phyloP scores from a whole-genome alignment of 2,888 invertebrate species.

The Fissipunctia ypsillon region DNA sequence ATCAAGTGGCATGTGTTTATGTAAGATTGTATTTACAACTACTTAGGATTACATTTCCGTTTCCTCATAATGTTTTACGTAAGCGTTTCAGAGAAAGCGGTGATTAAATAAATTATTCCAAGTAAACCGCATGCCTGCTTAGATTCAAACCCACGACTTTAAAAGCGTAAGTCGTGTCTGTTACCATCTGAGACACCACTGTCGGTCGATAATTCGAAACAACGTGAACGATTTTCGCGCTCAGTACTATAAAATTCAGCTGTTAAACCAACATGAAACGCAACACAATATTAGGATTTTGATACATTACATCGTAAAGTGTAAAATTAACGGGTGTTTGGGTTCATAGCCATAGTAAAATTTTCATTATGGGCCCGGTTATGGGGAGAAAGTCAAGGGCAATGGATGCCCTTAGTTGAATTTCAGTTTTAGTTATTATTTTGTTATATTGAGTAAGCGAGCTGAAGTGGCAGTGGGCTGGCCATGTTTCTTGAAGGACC shows the following conservation, averaged over 20 bases:
- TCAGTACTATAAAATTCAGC: conserved; percentile 53
- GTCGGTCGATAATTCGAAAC: conserved; percentile 15
- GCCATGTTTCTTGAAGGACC: too few species aligned
- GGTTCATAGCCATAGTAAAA: conserved; percentile 59
- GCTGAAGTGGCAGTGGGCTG: not conserved
- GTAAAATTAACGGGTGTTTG: conserved; percentile 61
- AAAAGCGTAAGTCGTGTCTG: not conserved
- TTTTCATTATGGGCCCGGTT: conserved; percentile 57
- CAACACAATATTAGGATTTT: conserved; percentile 61
- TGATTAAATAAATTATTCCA: too few species aligned
- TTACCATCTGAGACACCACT: not conserved
- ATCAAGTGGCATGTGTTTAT: not conserved
- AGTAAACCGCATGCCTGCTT: too few species aligned
- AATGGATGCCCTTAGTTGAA: not conserved
- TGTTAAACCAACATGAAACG: conserved; percentile 63
- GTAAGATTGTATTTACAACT: not conserved
- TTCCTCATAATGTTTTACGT: not conserved
- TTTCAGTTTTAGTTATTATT: not conserved
- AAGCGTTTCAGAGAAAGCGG: too few species aligned
- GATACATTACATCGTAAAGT: conserved; percentile 61
- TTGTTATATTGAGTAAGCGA: not conserved
- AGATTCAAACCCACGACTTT: not conserved
- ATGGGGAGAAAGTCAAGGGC: conserved; percentile 27
- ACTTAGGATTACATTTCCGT: not conserved
- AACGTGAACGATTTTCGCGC: conserved; percentile 40